Percentiles rank a stretch among this genome's conserved stretches.
phyloP scores from a whole-genome alignment of 2,113 vertebrate genomes.

The Entomyzon cyanotis region DNA sequence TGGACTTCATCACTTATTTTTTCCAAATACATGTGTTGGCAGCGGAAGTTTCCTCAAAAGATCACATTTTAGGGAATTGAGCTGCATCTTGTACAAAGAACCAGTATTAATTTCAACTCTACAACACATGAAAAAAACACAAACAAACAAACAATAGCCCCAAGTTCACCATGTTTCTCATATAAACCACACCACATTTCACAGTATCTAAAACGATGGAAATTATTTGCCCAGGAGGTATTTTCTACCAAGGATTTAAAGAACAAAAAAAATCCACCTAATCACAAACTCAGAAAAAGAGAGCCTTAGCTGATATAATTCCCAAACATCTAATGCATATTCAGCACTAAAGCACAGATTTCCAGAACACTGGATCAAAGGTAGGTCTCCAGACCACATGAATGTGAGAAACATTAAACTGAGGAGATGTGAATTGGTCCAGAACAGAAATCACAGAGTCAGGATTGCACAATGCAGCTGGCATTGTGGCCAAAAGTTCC shows the following conservation, averaged over 20 bases:
- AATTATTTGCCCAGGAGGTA: not conserved
- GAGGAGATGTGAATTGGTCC: not conserved
- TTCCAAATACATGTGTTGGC: not conserved
- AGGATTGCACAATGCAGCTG: not conserved
- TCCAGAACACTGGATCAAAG: constrained; percentile 25
- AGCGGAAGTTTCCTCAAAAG: not conserved
- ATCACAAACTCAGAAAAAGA: not conserved
- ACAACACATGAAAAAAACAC: not conserved
- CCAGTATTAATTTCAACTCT: not conserved
- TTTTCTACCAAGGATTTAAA: not conserved
- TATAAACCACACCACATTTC: not conserved
- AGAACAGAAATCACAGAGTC: constrained; percentile 7
- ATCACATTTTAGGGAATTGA: not conserved
- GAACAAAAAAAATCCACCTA: not conserved
- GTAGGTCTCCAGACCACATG: not conserved
- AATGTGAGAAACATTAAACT: constrained; percentile 3
- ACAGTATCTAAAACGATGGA: not conserved
- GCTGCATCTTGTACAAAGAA: not conserved
- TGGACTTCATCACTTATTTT: not conserved
- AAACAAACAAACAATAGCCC: not conserved
- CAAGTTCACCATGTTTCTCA: not conserved
- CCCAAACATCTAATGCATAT: not conserved
- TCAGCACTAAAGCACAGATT: not conserved
- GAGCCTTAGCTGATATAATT: not conserved
- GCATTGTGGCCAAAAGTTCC: not conserved